Base-by-base conservation (phyloP, 2,888 invertebrate species). In the Morpho helenor region DNA sequence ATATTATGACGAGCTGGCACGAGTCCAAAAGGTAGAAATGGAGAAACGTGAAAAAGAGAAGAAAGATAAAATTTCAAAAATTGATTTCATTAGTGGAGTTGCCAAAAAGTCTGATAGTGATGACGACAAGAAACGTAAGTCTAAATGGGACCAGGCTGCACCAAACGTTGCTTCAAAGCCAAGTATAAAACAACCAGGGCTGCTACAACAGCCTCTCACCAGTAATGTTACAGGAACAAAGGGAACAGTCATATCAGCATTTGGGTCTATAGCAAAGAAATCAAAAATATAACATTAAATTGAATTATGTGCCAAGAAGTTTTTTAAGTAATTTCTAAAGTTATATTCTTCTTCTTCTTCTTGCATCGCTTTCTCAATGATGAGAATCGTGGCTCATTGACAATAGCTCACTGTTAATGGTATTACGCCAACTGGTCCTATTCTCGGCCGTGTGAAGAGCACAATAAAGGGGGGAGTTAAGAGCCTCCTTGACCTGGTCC, bases 131-230 rank as follows among this genome's bases (percentile, higher is more conserved):
- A 94, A 95, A 78, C 91, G 97, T 57, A 97, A 97, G 87, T 97
- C 97, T 3, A 97, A 97, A 81, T 97, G 97, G 97, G 97, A 97
- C 84, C 97, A 97, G 79, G 96, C 96, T 0, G 95, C 94, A 2
- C 92, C 92, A 0, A 88, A 94, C 51, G 88, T 92, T 45, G 78
- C 88, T n/a, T 73, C 91, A 22, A 90, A 92, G 57, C 92, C 92
- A 0, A 87, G 91, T 8, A 91, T 94, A 39, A 94, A 94, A 72
- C 93, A 94, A 53, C 93, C 94, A 0, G 93, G 95, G 1, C 86
- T 95, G 7, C 91, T 96, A 7, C 94, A 94, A 74, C 94, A 95
- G 44, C 94, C 96, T 0, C 85, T 96, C 45, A 96, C 97, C 0
- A 94, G 95, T 8, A 95, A 94, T 50, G 95, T 95, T 0, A 96